Evolutionary conservation across 2,888 invertebrate species (phyloP).

Genomic region (Epirrhoe alternata): DNA sequence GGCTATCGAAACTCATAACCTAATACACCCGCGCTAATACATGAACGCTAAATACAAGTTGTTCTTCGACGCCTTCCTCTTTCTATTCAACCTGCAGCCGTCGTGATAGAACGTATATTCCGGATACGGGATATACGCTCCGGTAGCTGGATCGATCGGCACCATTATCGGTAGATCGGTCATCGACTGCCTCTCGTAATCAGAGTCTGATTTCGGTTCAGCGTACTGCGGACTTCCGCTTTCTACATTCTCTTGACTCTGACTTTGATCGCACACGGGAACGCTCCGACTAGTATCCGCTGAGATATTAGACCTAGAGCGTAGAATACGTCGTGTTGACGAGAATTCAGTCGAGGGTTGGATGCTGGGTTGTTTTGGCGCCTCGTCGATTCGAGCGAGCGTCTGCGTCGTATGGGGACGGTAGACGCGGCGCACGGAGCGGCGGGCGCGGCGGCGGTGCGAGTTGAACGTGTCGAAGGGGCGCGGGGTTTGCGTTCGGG

Average conservation of each 20-base stretch:
- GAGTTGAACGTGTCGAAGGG: conserved; percentile 76
- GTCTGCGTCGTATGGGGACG: conserved; percentile 70
- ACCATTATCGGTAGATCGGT: conserved; percentile 73
- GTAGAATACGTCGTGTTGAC: conserved; percentile 67
- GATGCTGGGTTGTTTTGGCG: conserved; percentile 55
- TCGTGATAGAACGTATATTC: conserved; percentile 73
- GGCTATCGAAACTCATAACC: conserved; percentile 83
- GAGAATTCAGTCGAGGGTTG: conserved; percentile 72
- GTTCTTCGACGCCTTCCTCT: conserved; percentile 67
- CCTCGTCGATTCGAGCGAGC: conserved; percentile 78
- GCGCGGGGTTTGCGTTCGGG: conserved; percentile 51
- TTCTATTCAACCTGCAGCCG: conserved; percentile 60
- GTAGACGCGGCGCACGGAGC: conserved; percentile 71
- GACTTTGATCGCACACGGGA: conserved; percentile 76
- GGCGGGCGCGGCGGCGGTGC: conserved; percentile 70
- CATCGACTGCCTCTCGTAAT: conserved; percentile 68
- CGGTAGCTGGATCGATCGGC: conserved; percentile 68
- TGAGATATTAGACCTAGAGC: conserved; percentile 76
- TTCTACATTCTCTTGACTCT: conserved; percentile 64
- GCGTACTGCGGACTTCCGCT: conserved; percentile 75
- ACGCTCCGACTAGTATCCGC: conserved; percentile 79
- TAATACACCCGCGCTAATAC: conserved; percentile 72
- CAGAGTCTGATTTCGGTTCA: conserved; percentile 64
- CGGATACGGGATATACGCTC: conserved; percentile 74
- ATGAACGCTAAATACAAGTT: conserved; percentile 83